A percentile compares a stretch with the other conserved stretches of the same genome.
Evolutionary conservation across 2,797 vertebrate genomes (phyloP).

Genomic region (Cossypha dichroa): DNA sequence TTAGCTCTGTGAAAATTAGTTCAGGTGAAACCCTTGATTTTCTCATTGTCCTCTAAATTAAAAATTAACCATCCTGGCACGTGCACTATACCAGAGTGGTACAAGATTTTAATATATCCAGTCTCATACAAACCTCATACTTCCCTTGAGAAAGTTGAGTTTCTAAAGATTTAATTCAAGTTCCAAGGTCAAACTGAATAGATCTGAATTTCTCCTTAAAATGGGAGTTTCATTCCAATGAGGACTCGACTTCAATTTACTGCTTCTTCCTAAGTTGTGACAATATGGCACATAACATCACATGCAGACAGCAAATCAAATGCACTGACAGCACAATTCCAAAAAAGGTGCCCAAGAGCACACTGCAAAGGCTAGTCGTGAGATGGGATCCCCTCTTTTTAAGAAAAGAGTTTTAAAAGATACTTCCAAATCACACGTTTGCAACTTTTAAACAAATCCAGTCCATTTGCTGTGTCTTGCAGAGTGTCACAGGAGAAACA

Average conservation of each 20-base stretch:
- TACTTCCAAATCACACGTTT: not conserved
- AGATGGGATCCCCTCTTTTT: not conserved
- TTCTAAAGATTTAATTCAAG: conserved; percentile 83
- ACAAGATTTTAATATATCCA: conserved; percentile 73
- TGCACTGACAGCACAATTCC: conserved; percentile 60
- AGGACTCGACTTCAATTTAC: conserved; percentile 81
- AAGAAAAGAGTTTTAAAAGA: not conserved
- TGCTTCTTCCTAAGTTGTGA: conserved; percentile 76
- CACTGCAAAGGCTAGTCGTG: not conserved
- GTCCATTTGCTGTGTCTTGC: not conserved
- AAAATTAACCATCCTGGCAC: conserved; percentile 76
- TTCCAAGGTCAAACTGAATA: conserved; percentile 83
- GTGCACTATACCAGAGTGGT: conserved; percentile 49
- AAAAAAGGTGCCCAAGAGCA: conserved; percentile 71
- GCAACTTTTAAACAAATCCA: conserved; percentile 4
- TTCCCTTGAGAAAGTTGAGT: conserved; percentile 80
- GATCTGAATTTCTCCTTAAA: conserved; percentile 81
- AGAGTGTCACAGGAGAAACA: not conserved
- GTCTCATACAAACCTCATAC: conserved; percentile 73
- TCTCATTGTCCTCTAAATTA: conserved; percentile 76
- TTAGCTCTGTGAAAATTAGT: conserved; percentile 77
- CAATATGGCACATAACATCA: conserved; percentile 77
- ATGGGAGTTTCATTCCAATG: conserved; percentile 82
- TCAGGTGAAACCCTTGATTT: conserved; percentile 76
- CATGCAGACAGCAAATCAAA: conserved; percentile 78